Evolutionary conservation across 2,888 invertebrate species (phyloP), one percentile per base, ranked within the genome.

Genomic region (Caenorhabditis virilis): DNA sequence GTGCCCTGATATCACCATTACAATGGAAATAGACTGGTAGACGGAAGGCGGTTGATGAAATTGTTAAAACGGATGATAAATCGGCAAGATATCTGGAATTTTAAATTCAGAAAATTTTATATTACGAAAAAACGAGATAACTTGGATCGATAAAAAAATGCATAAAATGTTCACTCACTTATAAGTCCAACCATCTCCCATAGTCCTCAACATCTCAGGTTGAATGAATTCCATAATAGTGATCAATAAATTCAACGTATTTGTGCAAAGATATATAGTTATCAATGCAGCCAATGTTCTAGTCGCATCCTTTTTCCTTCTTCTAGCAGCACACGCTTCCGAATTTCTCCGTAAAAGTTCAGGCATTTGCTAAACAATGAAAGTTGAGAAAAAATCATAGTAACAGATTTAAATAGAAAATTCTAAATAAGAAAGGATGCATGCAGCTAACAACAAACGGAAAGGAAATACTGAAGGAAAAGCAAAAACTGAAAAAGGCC

Each of bases 141-240:
- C 16, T 43, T 42, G 1, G 2, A 27, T 30, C 16, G 30, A 43
- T 33, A 53, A 36, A n/a, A 15, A 25, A 7, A 11, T 38, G 9
- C 45, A 11, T 11, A 15, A n/a, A 33, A 33, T 3, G 20, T 25
- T 36, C 26, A 33, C 64, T 57, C 45, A 71, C 70, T 64, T 63
- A 50, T 71, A 71, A 22, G 67, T 64, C 70, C 70, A 71, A 43
- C 70, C 70, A 26, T 64, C 72, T 7, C 62, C 60, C 30, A 57
- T 27, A 20, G 50, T 55, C 20, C 58, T 57, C 26, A 69, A 36
- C 15, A 62, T 54, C 27, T 65, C 60, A 25, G 60, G 55, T 23
- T 73, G 53, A 36, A 68, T 68, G 63, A 74, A 72, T 51, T 77
- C 77, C 61, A 69, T 59, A 7, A 74, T 56, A 7, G 77, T 77